Conservation (phyloP, 2,888 invertebrate genomes). For the Eugnorisma glareosa region DNA sequence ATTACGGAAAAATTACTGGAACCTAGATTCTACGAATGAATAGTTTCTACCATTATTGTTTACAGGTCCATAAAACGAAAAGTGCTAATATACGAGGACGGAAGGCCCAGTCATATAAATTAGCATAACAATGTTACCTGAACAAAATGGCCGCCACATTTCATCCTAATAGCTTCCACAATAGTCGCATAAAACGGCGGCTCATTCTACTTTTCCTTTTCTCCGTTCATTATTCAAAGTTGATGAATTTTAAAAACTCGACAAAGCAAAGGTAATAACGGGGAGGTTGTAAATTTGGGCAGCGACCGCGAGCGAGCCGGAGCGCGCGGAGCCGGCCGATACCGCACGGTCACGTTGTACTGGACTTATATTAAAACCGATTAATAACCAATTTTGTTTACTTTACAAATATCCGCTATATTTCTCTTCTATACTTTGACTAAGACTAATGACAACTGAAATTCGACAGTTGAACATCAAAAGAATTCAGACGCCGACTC, state of each 20-base stretch:
- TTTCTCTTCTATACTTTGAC: neutral
- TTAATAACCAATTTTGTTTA: neutral
- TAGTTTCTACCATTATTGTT: conserved; percentile 10
- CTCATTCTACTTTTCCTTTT: conserved; percentile 57
- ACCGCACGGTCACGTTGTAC: neutral
- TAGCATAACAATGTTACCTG: conserved; percentile 61
- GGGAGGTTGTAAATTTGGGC: conserved; percentile 48
- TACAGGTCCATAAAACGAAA: conserved; percentile 19
- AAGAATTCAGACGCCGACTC: neutral
- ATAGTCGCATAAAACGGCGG: conserved; percentile 49
- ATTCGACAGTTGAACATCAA: neutral
- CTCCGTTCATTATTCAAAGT: conserved; percentile 59
- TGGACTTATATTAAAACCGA: neutral
- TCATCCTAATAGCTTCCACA: conserved; percentile 57
- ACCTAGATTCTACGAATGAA: neutral
- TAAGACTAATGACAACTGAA: neutral
- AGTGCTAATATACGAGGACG: conserved; percentile 34
- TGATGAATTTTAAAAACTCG: conserved; percentile 59
- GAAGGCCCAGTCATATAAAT: conserved; percentile 49
- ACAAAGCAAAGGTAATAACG: conserved; percentile 55
- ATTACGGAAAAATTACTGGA: neutral
- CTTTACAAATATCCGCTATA: neutral
- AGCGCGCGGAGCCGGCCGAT: neutral
- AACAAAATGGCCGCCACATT: conserved; percentile 47
- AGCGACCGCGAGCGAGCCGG: neutral